Base-by-base conservation (phyloP, 2,888 invertebrate genomes). In the Endotricha flammealis region DNA sequence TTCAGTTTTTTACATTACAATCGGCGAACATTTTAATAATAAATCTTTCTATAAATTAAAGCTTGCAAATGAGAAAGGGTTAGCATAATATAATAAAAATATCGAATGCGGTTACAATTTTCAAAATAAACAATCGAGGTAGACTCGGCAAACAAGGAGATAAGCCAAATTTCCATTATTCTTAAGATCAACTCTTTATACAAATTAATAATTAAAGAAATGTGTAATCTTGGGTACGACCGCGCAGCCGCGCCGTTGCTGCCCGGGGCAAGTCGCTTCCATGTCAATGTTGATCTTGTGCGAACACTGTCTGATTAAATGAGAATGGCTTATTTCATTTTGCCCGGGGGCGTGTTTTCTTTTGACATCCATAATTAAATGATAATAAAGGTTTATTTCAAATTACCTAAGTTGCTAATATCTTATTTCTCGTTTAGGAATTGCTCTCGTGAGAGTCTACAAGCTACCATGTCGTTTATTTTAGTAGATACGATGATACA, bases 201-300 rank as follows among this genome's bases (percentile, higher is more conserved):
- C 73, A 73, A 64, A 69, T 82, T 73, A 82, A 83, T 82, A 70
- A 80, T 85, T 76, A 74, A 76, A 65, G 50, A 61, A 64, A 56
- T 59, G 64, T 64, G 63, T 78, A 76, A 79, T 76, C 74, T 74
- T 64, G 71, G 52, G 50, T 59, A n/a, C 58, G 60, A 57, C 57
- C 56, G 57, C 48, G 47, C 35, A 39, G 32, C 41, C 31, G 28
- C 16, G 22, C 38, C 38, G 38, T 48, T 41, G 32, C 42, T 48
- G 53, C 57, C 58, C 47, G 57, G 39, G 64, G 65, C 54, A 49
- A 40, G 42, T 49, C 53, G 56, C 40, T 53, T 57, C 53, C 61
- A 55, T 67, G 66, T 62, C 74, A 69, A 64, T 76, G 75, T 79
- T 78, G 69, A 73, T 73, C 67, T 74, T 63, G 57, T 56, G 46